Conservation (phyloP, 2,888 invertebrate species). For the Bellardia pandia region DNA sequence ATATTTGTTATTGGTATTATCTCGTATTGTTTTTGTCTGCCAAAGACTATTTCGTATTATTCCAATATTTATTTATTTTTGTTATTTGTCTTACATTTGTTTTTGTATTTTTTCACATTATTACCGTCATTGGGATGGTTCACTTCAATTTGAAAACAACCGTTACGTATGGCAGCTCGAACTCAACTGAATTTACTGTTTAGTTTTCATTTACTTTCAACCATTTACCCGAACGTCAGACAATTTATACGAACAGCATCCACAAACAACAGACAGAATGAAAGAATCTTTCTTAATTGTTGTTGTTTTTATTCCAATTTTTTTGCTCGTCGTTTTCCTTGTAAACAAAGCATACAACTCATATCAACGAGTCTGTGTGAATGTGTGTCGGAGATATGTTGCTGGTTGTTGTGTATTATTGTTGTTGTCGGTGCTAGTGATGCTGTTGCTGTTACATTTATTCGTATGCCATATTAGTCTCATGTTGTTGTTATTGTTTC, state of each 20-base stretch:
- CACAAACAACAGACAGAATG: slow-evolving; percentile 63
- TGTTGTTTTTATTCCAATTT: slow-evolving; percentile 22
- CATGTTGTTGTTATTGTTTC: slow-evolving; percentile 18
- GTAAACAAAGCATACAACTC: slow-evolving; percentile 37
- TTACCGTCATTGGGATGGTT: slow-evolving; percentile 33
- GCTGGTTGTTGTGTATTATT: slow-evolving; percentile 34
- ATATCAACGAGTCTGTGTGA: not conserved
- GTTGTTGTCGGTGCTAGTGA: slow-evolving; percentile 18
- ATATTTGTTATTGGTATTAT: slow-evolving; percentile 30
- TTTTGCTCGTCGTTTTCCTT: slow-evolving; percentile 33
- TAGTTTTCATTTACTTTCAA: slow-evolving; percentile 69
- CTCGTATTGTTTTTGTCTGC: slow-evolving; percentile 30
- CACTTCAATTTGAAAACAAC: slow-evolving; percentile 71
- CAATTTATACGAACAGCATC: slow-evolving; percentile 65
- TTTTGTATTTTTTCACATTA: slow-evolving; percentile 27
- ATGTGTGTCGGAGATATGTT: slow-evolving; percentile 39
- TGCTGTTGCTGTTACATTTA: slow-evolving; percentile 49
- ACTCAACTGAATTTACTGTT: slow-evolving; percentile 77
- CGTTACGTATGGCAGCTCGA: slow-evolving; percentile 77
- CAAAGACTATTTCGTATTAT: slow-evolving; percentile 38
- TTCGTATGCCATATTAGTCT: not conserved
- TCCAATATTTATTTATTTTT: slow-evolving; percentile 35
- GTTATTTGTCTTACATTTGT: slow-evolving; percentile 25
- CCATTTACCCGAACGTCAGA: slow-evolving; percentile 65
- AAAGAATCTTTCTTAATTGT: slow-evolving; percentile 54